These are phyloP conservation scores for Panulirus ornatus DNA, from an alignment of 1,140 invertebrate genomes.

Conservation along the genomic window DNA sequence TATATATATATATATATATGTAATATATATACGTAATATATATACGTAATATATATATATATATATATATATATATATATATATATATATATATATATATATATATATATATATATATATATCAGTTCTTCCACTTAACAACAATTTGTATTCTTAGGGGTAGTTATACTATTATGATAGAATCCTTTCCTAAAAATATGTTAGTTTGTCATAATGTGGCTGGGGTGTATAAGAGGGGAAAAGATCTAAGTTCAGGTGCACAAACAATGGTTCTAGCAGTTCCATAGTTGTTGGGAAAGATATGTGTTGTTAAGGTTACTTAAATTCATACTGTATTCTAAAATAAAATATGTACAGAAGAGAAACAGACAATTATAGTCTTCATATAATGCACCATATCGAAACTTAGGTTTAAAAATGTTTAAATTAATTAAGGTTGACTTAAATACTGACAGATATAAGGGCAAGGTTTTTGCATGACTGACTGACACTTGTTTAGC, in stretches of 20 bases:
- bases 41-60: constrained; percentile 23
- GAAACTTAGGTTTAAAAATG: not conserved
- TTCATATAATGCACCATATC: constrained; percentile 8
- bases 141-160: not conserved
- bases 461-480: not conserved
- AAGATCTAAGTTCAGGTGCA: not conserved
- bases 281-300: not conserved
- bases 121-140: not conserved
- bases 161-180: not conserved
- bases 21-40: constrained; percentile 6
- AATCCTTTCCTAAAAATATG: not conserved
- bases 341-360: not conserved
- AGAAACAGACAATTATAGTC: not conserved
- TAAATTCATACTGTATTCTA: not conserved
- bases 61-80: constrained; percentile 9
- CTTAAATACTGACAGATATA: not conserved
- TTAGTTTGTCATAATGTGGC: not conserved
- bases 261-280: not conserved
- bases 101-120: constrained; percentile 4
- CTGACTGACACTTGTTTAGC: constrained; percentile 13
- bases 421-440: constrained; percentile 8
- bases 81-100: constrained; percentile 8
- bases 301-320: constrained; percentile 2
- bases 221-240: not conserved
- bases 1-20: constrained; percentile 5